Base-by-base conservation (phyloP, 2,113 vertebrate species). In the Corapipo altera region DNA sequence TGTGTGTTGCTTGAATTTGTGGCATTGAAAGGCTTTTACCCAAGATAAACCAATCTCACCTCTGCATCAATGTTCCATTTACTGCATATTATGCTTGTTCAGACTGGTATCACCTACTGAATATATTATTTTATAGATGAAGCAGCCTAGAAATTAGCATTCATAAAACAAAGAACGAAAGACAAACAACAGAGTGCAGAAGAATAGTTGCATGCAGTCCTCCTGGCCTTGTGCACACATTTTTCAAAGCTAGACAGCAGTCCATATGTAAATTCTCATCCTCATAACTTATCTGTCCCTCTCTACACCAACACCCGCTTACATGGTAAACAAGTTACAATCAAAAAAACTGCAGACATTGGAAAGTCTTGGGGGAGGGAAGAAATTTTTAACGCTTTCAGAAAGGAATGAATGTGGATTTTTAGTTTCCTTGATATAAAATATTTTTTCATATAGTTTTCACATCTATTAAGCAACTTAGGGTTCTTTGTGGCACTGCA, bases 161-260 rank as follows among this genome's bases (percentile, higher is more conserved):
- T 91, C 64, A 76, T 44, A 71, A 93, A 90, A 85, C 71, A 88
- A 82, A 85, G 51, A 92, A 46, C 11, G 32, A 41, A 70, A 93
- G 37, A 88, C 46, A 66, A 93, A 91, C 59, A 77, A 59, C 67
- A 62, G 2, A 79, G 22, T 27, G 5, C 44, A 61, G 39, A 71
- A 87, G 15, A 80, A 79, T 2, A 70, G 71, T 6, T 61, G 37
- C 39, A 30, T 0, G 3, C 62, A 85, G 51, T 51, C 44, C 23
- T 21, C 12, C 48, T 48, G 70, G 32, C 65, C 69, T 22, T 13
- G 3, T 17, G n/a, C 0, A 1, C 43, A 37, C 0, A 0, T 61
- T 94, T 84, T 77, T 35, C 43, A 72, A 28, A 46, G 74, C 55
- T 54, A 65, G 44, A 71, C 33, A 71, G 75, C 49, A 72, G 62